Evolutionary conservation across 35 echinoderm and acorn worm species (phyloP).

Genomic region (Apostichopus californicus): DNA sequence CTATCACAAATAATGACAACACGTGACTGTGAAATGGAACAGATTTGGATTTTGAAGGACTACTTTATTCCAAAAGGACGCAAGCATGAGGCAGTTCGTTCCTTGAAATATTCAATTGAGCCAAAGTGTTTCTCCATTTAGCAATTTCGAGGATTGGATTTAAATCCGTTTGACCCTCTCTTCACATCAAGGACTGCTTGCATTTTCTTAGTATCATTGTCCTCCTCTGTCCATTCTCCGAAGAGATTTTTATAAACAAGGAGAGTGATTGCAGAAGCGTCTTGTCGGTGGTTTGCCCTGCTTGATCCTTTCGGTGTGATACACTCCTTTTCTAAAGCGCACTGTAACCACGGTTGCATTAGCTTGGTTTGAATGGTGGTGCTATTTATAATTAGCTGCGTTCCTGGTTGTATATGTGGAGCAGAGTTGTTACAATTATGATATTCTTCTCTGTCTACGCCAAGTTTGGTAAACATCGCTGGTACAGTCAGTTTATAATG

Average conservation of each 20-base stretch:
- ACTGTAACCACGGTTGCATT: conserved; percentile 65
- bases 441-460: conserved; percentile 60
- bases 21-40: no score
- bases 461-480: conserved; percentile 56
- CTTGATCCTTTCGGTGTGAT: conserved; percentile 62
- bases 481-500: conserved; percentile 65
- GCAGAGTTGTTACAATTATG: conserved; percentile 46
- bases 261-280: conserved; percentile 69
- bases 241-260: conserved; percentile 67
- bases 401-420: conserved; percentile 63
- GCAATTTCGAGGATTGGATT: conserved; percentile 21
- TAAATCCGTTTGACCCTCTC: conserved; percentile 8
- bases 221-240: conserved; percentile 60
- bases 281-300: conserved; percentile 56
- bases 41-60: no score
- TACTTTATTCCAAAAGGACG: no score
- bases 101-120: no score
- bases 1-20: no score
- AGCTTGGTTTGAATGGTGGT: conserved; percentile 65
- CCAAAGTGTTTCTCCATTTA: neutral
- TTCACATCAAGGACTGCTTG: neutral
- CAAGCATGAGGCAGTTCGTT: no score
- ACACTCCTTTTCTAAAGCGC: conserved; percentile 59
- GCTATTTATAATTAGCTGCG: conserved; percentile 74
- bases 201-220: conserved; percentile 57